Base-by-base conservation (phyloP, 2,888 invertebrate species). In the Hirtodrosophila cameraria region DNA sequence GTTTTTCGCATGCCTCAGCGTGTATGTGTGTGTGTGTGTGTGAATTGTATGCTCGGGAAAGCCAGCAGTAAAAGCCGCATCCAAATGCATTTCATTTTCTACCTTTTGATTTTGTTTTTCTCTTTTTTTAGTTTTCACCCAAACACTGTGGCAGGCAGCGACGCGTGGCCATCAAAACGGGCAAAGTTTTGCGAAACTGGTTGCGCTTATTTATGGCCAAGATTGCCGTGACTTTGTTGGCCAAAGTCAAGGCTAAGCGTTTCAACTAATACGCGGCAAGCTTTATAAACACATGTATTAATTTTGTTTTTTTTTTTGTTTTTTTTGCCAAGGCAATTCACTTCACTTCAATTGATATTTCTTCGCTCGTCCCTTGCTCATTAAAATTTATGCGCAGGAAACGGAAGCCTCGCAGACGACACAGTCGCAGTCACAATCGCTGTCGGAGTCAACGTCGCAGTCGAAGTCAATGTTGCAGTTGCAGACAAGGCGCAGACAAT, bases 311-410 rank as follows among this genome's bases (percentile, higher is more conserved):
- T 20, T 3, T 13, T 13, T 12, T 36, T n/a, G 6, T 23, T 18
- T 28, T 25, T 28, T 27, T 60, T 53, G 8, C n/a, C 23, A n/a
- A 13, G 18, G 28, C 49, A 27, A 36, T 11, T 46, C n/a, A 12
- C 20, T n/a, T 27, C 16, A 38, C 30, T 58, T 67, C 53, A 65
- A 65, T 74, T 70, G 71, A 65, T 57, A 70, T 65, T 55, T 50
- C 16, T 42, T 48, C 45, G 43, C 52, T 50, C 38, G 67, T 39
- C 31, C 28, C 36, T 48, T 43, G 39, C 59, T 79, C 69, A 82
- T 86, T 82, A 76, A 84, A 86, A 82, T 82, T 86, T 80, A 77
- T 84, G 85, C 82, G 65, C 87, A 83, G 83, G 83, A 83, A 83
- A 86, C 83, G 83, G 83, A 83, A 84, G 65, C 68, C 65, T 30